phyloP scores from a whole-genome alignment of 2,888 invertebrate species.

The Agrotis ipsilon region DNA sequence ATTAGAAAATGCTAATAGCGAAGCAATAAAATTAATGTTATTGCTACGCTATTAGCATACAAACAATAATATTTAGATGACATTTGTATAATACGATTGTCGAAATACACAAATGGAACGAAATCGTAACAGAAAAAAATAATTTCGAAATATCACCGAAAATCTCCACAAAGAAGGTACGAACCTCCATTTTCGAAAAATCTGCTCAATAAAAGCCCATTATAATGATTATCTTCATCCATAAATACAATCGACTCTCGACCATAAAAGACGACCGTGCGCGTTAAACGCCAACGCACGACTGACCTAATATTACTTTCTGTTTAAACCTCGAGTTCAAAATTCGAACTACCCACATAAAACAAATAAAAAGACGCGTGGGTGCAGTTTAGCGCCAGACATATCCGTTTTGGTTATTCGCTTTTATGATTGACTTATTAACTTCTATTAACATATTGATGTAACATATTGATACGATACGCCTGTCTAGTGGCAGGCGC shows the following conservation, averaged over 20 bases:
- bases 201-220: constrained; percentile 43
- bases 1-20: too few species aligned
- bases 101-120: constrained; percentile 4
- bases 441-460: constrained; percentile 42
- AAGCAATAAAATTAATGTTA: background rate
- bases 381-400: constrained; percentile 57
- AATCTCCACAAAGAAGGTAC: constrained; percentile 3
- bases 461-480: background rate
- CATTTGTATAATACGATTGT: background rate
- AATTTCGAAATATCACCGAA: constrained; percentile 25
- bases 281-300: constrained; percentile 72
- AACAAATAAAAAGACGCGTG: constrained; percentile 59
- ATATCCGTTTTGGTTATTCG: constrained; percentile 40
- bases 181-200: constrained; percentile 36
- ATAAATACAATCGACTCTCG: constrained; percentile 51
- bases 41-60: background rate
- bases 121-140: constrained; percentile 17
- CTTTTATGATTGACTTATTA: constrained; percentile 42
- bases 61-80: background rate
- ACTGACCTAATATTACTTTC: constrained; percentile 65
- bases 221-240: constrained; percentile 54
- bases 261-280: constrained; percentile 65
- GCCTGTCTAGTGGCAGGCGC: too few species aligned
- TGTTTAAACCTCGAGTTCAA: constrained; percentile 59
- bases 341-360: constrained; percentile 67